Evolutionary conservation across 2,113 vertebrate genomes (phyloP).

Genomic region (Eclectus roratus): DNA sequence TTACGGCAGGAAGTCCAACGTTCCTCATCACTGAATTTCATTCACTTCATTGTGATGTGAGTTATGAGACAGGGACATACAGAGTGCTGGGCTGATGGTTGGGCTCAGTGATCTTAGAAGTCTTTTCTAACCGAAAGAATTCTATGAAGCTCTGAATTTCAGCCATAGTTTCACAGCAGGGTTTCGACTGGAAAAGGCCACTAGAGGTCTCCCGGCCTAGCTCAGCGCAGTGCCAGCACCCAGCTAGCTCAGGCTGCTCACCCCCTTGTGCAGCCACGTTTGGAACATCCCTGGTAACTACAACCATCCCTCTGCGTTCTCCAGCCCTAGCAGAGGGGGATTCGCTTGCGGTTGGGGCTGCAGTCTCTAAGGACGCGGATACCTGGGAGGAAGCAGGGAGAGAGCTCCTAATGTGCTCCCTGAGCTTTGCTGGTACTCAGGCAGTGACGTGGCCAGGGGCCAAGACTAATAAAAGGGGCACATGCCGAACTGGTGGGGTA

Average conservation of each 20-base stretch:
- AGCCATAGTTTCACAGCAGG: background rate
- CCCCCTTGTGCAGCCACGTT: background rate
- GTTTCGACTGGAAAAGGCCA: background rate
- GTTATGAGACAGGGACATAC: fast-evolving
- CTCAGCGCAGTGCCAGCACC: background rate
- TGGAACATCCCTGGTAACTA: background rate
- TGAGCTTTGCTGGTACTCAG: background rate
- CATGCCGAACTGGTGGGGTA: background rate
- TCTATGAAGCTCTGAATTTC: background rate
- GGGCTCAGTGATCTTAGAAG: background rate
- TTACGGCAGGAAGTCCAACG: background rate
- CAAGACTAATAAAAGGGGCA: background rate
- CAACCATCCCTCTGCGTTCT: fast-evolving
- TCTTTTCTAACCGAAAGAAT: background rate
- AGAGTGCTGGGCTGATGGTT: background rate
- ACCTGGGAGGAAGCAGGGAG: background rate
- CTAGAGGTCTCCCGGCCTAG: background rate
- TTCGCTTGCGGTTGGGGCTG: background rate
- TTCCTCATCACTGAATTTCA: background rate
- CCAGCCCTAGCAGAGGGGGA: background rate
- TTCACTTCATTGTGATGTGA: background rate
- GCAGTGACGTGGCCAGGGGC: background rate
- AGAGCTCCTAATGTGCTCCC: background rate
- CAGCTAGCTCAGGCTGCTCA: background rate
- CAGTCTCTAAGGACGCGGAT: background rate